Base-by-base conservation (phyloP, 2,113 vertebrate species). In the Cygnus atratus region DNA sequence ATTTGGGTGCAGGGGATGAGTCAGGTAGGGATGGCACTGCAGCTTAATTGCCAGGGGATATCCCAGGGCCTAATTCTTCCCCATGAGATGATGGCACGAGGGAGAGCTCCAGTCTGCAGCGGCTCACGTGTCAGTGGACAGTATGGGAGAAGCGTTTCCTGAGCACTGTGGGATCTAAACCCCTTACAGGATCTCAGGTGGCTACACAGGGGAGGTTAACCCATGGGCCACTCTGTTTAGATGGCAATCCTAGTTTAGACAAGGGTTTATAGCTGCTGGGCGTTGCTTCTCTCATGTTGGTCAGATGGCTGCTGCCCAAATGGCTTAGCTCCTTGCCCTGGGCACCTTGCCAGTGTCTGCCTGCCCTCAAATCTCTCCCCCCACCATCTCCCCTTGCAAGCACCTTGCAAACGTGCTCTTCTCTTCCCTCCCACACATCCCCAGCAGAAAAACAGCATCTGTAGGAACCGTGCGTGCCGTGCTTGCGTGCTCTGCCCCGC, bases 401-500 rank as follows among this genome's bases (percentile, higher is more conserved):
- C 3, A 2, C 44, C 67, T 50, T 14, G 50, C 17, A 67, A 3
- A 33, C 16, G 0, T 3, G 44, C 62, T 81, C 3, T 88, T 52
- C 39, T 48, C 41, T 77, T 55, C 44, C 46, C 31, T 66, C 0
- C 0, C 5, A 0, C 17, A 46, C 33, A 87, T 39, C 29, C 37
- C 43, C 1, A 3, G 65, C 10, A 48, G 46, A 48, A 48, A 48
- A 48, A 48, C 68, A 77, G 52, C 43, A 59, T 11, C 28, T 33
- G 31, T 12, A n/a, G 62, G 59, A 83, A 6, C 71, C 1, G 0
- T 57, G 4, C 1, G 2, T 13, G 5, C 0, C 1, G 0, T 29
- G 43, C 62, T 70, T 33, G 55, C 1, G 41, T 0, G 0, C 43
- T 58, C 31, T 86, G 59, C 61, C 61, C 71, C 21, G 65, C 1